Evolutionary conservation across 2,113 vertebrate species (phyloP), one percentile per base, ranked within the genome.

Genomic region (Ochotona princeps): DNA sequence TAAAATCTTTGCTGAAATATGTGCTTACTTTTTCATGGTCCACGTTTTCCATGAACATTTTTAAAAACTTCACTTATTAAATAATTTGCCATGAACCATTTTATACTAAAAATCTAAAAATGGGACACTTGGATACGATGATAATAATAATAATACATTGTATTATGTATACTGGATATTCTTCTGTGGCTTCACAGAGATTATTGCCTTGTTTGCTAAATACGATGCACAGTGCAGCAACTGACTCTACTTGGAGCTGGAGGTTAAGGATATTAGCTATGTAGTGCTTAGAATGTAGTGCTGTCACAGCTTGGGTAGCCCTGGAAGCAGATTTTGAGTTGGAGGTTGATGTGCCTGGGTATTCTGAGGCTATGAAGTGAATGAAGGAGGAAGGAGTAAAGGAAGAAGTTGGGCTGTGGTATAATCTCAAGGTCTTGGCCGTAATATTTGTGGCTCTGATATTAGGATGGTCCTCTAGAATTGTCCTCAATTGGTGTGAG

Each of bases 71-170:
- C 11, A 57, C 54, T 15, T 57, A 57, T 57, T 54, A 54, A 54
- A 14, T 76, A 76, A 69, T 35, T 93, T 65, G 89, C 70, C 51
- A 93, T 60, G 49, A 67, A 76, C 44, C 47, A 60, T 8, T 90
- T 73, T 73, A 17, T 49, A 26, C 35, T 82, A 60, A 35, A 66
- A 76, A 69, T 9, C 12, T 78, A 70, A 83, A 61, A 69, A 25
- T 70, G 49, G 83, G 72, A 84, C 38, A 9, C 89, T 26, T 83
- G 23, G 32, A 32, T 63, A 8, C 30, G 60, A 20, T 76, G 84
- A 25, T 38, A 70, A 83, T 47, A 83, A n/a, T n/a, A n/a, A n/a
- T n/a, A n/a, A n/a, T n/a, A n/a, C n/a, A n/a, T n/a, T n/a, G n/a
- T n/a, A n/a, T n/a, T 26, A 65, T 54, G 17, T 67, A 75, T 32